Percentiles rank a stretch among this genome's conserved stretches.
Evolutionary conservation across 2,113 vertebrate species (phyloP).

Genomic region (Syrrhaptes paradoxus): DNA sequence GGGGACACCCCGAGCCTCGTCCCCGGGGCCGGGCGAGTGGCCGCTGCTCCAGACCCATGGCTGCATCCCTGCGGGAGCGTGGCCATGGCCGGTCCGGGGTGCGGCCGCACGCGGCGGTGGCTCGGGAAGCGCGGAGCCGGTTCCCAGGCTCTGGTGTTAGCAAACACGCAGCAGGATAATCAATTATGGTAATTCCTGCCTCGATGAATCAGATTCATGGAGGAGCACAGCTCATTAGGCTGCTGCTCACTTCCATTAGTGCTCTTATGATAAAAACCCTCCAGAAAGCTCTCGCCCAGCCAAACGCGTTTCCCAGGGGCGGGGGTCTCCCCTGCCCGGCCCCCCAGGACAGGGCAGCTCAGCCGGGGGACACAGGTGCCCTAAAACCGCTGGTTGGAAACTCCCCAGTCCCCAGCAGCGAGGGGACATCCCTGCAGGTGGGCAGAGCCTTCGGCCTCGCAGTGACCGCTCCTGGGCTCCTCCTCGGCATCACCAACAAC

Average conservation of each 20-base stretch:
- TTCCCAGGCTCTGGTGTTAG: constrained; percentile 33
- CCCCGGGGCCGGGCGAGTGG: background rate
- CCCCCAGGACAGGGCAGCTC: background rate
- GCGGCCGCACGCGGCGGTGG: accelerated
- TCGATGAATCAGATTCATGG: constrained; percentile 68
- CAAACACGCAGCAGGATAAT: constrained; percentile 69
- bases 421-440: background rate
- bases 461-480: background rate
- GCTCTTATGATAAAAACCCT: constrained; percentile 24
- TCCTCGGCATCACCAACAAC: background rate
- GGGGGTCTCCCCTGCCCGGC: background rate
- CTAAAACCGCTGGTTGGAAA: background rate
- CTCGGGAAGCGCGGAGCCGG: background rate
- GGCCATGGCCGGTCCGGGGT: accelerated
- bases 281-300: background rate
- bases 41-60: accelerated
- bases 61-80: accelerated
- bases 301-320: background rate
- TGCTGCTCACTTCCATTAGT: constrained; percentile 56
- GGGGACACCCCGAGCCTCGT: no score
- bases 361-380: accelerated
- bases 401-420: accelerated
- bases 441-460: background rate
- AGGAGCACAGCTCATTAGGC: constrained; percentile 64
- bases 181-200: constrained; percentile 76